phyloP scores from a whole-genome alignment of 2,888 invertebrate genomes.

The Drosophila merina region DNA sequence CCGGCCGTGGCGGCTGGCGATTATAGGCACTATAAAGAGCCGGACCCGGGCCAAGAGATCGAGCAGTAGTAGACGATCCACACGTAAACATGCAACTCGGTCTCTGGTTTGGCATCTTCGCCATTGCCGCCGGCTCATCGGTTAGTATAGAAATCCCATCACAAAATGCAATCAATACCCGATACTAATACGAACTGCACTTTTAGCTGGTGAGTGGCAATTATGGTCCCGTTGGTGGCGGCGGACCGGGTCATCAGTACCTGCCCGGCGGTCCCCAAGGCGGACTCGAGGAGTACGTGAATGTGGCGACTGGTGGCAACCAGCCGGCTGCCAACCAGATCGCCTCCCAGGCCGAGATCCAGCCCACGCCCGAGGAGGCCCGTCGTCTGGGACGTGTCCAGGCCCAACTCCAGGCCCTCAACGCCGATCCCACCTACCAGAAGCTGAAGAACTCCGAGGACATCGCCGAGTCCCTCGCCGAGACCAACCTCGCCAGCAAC shows the following conservation, averaged over 20 bases:
- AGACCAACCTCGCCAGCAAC: conserved; percentile 75
- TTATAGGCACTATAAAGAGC: conserved; percentile 70
- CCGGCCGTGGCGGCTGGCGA: conserved; percentile 51
- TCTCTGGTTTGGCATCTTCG: conserved; percentile 79
- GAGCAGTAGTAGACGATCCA: conserved; percentile 66
- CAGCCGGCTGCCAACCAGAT: conserved; percentile 62
- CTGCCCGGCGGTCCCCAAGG: conserved; percentile 52
- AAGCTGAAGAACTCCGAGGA: conserved; percentile 80
- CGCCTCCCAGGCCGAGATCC: conserved; percentile 74
- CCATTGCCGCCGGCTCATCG: conserved; percentile 77
- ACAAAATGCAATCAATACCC: neutral
- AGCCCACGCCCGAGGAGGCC: conserved; percentile 71
- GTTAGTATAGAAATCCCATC: conserved; percentile 63
- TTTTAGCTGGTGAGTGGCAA: conserved; percentile 67
- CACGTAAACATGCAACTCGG: conserved; percentile 75
- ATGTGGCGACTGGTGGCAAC: conserved; percentile 69
- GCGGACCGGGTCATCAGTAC: conserved; percentile 43
- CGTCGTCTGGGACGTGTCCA: conserved; percentile 73
- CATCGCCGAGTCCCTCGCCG: conserved; percentile 80
- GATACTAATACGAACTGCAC: neutral
- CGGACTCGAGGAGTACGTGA: conserved; percentile 77
- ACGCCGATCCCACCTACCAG: conserved; percentile 73
- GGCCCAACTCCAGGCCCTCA: conserved; percentile 75
- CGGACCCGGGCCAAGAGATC: conserved; percentile 44
- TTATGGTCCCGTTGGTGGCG: conserved; percentile 45